A percentile compares a stretch with the other conserved stretches of the same genome.
These are phyloP conservation scores for Zelleria hepariella DNA, from an alignment of 2,888 invertebrate species.

Conservation along the genomic window DNA sequence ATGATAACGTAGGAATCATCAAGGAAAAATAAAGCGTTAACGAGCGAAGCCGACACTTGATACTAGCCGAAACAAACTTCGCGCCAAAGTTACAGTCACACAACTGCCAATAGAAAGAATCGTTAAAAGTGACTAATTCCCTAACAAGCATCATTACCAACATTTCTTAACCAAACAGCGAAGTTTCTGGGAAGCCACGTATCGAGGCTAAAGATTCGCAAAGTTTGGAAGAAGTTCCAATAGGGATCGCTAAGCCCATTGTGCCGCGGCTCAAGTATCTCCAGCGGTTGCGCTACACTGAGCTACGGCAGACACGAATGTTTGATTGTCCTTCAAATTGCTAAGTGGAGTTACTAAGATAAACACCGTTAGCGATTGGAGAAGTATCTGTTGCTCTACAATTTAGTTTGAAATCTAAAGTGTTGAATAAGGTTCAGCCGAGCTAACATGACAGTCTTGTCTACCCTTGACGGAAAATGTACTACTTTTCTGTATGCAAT, in stretches of 20 bases:
- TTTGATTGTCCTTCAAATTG: neutral
- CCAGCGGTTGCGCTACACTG: no score
- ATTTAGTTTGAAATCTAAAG: no score
- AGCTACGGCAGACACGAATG: neutral
- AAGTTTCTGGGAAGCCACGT: conserved; percentile 44
- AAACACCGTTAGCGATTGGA: no score
- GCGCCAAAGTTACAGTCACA: neutral
- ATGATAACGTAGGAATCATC: no score
- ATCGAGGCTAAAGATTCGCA: conserved; percentile 47
- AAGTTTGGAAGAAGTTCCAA: conserved; percentile 52
- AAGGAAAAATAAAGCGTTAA: neutral
- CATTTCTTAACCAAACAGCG: conserved; percentile 12
- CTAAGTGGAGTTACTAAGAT: no score
- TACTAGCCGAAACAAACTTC: neutral
- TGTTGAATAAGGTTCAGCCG: no score
- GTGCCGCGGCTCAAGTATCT: conserved; percentile 21
- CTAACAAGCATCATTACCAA: conserved; percentile 6
- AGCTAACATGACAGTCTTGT: no score
- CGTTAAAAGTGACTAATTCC: conserved; percentile 3
- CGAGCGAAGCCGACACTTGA: neutral
- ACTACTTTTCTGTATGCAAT: no score
- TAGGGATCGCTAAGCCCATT: conserved; percentile 49
- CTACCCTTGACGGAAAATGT: no score
- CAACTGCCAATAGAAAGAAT: neutral
- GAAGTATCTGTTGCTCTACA: no score